These are phyloP conservation scores for Gopherus flavomarginatus DNA, from an alignment of 2,113 vertebrate species.

Conservation along the genomic window DNA sequence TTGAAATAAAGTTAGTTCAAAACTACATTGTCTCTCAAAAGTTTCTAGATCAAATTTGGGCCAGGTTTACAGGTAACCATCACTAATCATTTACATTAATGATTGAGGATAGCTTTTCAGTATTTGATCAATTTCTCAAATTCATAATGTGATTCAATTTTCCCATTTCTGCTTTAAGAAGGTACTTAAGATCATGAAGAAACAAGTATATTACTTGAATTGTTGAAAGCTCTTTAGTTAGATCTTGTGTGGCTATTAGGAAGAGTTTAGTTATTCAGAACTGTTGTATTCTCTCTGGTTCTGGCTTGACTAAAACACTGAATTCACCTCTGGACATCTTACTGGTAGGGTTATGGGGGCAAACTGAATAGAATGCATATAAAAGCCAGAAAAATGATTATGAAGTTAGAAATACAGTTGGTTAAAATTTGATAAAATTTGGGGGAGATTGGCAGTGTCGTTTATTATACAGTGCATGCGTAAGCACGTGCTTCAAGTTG, in stretches of 20 bases:
- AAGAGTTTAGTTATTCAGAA: not conserved
- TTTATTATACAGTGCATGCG: not conserved
- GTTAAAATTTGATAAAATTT: not conserved
- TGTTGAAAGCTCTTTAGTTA: not conserved
- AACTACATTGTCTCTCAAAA: not conserved
- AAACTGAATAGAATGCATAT: slow-evolving; percentile 9
- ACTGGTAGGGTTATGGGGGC: not conserved
- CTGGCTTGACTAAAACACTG: not conserved
- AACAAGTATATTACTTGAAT: not conserved
- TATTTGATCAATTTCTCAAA: not conserved
- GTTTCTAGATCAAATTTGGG: not conserved
- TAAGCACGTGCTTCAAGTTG: not conserved
- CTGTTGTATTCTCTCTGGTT: not conserved
- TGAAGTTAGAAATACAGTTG: not conserved
- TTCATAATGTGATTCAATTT: not conserved
- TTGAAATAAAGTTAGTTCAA: not conserved
- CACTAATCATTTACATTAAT: not conserved
- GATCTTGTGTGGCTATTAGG: not conserved
- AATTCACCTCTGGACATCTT: not conserved
- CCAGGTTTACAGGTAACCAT: not conserved
- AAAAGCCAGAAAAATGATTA: slow-evolving; percentile 7
- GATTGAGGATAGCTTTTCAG: not conserved
- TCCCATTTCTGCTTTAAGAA: not conserved
- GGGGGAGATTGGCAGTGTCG: not conserved
- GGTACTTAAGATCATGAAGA: not conserved